Conservation (phyloP, 2,113 vertebrate species). For the Amazona vittata region DNA sequence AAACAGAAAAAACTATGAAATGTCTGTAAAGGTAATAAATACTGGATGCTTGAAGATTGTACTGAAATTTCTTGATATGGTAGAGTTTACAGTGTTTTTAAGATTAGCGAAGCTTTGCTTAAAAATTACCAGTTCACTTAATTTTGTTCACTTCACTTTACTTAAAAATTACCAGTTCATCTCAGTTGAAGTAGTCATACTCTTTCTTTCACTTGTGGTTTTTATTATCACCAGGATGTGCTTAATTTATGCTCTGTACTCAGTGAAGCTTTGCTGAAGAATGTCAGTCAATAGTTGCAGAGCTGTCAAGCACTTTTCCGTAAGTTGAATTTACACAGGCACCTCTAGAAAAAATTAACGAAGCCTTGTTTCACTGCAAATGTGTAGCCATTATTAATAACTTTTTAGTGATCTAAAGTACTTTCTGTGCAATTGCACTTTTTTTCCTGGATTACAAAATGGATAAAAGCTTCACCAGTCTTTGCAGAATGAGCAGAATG, state of each 20-base stretch:
- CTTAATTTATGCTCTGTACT: slow-evolving; percentile 5
- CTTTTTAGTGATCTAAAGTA: neutral
- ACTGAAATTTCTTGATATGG: neutral
- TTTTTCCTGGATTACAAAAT: neutral
- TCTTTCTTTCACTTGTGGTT: neutral
- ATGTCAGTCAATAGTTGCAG: slow-evolving; percentile 64
- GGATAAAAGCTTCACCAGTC: neutral
- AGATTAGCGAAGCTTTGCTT: neutral
- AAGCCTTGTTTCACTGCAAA: slow-evolving; percentile 45
- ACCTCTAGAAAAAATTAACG: slow-evolving; percentile 50
- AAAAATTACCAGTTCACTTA: neutral
- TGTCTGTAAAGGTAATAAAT: slow-evolving; percentile 41
- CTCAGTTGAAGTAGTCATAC: neutral
- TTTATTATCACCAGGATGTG: slow-evolving; percentile 5
- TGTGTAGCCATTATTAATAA: slow-evolving; percentile 28
- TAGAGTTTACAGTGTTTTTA: neutral
- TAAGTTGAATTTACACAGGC: slow-evolving; percentile 38
- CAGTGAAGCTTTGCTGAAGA: slow-evolving; percentile 35
- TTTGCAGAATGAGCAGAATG: neutral
- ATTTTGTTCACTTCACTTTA: neutral
- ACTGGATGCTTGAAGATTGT: neutral
- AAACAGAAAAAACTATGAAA: slow-evolving; percentile 31
- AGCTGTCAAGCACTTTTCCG: slow-evolving; percentile 48
- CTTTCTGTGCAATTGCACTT: neutral
- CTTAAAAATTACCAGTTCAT: neutral